Evolutionary conservation across 2,888 invertebrate genomes (phyloP), one percentile per base, ranked within the genome.

Genomic region (Polydrusus tereticollis): DNA sequence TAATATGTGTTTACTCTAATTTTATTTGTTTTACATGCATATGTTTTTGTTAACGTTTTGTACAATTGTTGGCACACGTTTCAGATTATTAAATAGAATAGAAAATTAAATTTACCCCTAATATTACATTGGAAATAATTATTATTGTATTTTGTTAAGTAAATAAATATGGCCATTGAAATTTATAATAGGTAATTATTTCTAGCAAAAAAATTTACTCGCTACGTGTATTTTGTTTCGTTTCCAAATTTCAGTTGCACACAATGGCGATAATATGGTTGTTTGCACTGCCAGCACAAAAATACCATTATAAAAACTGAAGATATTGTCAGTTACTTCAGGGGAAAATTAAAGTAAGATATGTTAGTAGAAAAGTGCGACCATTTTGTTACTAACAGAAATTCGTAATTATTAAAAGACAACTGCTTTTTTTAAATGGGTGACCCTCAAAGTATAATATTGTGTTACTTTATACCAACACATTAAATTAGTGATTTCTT

Each of bases 41-140:
- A 67, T 76, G 77, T 77, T 78, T 72, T 76, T 77, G 76, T 78
- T 75, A 76, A 76, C 72, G 74, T 77, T 77, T 77, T 75, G 75
- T 72, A 68, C 76, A 75, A 77, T 79, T 76, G 76, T 75, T 75
- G 74, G 75, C 77, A 71, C 76, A 77, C 71, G 76, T 74, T 76
- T 76, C 72, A 70, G 76, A 77, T 77, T 77, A 77, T 77, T 77
- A 76, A 74, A 76, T 75, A 67, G 64, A 57, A 73, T 18, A 66
- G 67, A 75, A 75, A 77, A 72, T 75, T 78, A 75, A 77, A 76
- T 77, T 77, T 73, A 72, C 67, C 72, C 69, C 71, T 75, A 74
- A 77, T 74, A 75, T 75, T 74, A 73, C 68, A 66, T 59, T 57
- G 69, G 73, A 74, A 75, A 77, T 66, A 69, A 76, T 77, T 70